Base-by-base conservation (phyloP, 2,113 vertebrate genomes). In the Litocranius walleri region DNA sequence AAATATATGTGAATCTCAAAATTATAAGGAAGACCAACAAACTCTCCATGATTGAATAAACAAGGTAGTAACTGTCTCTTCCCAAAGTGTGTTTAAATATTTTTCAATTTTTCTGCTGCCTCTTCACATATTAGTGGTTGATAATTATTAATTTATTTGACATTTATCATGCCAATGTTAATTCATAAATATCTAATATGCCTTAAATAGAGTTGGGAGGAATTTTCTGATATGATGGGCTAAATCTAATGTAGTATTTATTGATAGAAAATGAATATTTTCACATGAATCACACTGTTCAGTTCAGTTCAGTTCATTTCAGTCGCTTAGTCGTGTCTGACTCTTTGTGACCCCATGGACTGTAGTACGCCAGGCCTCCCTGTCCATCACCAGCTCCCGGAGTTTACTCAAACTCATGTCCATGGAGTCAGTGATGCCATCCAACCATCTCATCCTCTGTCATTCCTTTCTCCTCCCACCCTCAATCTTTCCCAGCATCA, bases 81-180 rank as follows among this genome's bases (percentile, higher is more conserved):
- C 13, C 52, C 48, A 97, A 95, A 93, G 36, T 36, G 36, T 80
- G 64, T 87, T 97, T 96, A 95, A 93, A 95, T 81, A 64, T 83
- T 95, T 97, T 84, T 74, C 86, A 96, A 15, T 90, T 97, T 98
- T 95, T 96, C 67, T 98, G 52, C 33, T 96, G 95, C 64, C 45
- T 97, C 54, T 87, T 97, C 29, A 67, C 50, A 88, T 93, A 98
- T 97, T 96, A 98, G 78, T 92, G 71, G 80, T 77, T 0, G 0
- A 96, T 98, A 97, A 78, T 97, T 95, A 96, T 92, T 97, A 97
- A 92, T 97, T 97, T 97, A 95, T 93, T 98, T 98, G 96, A 71
- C 93, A 97, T 96, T 97, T 97, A 97, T 96, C 96, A 96, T 95
- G 80, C 17, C 54, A 94, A 6, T 93, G 80, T 84, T 97, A 95